Conservation (phyloP, 2,113 vertebrate genomes). For the Numenius arquata region DNA sequence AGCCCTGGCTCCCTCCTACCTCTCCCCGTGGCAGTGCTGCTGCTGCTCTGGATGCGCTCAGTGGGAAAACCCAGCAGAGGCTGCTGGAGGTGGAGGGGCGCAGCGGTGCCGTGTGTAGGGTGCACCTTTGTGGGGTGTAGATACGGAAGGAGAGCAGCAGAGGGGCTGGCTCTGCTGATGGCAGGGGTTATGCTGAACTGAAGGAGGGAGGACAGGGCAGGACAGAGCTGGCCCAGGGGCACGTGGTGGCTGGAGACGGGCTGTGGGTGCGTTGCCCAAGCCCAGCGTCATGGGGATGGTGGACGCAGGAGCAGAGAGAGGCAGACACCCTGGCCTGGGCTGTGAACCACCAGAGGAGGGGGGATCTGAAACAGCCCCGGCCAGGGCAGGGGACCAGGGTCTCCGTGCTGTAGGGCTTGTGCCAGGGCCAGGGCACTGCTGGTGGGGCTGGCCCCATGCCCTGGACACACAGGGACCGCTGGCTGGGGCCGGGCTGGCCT, state of each 20-base stretch:
- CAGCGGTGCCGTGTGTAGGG: not conserved
- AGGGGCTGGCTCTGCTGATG: not conserved
- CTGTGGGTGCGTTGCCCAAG: not conserved
- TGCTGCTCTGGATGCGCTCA: not conserved
- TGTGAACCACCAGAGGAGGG: not conserved
- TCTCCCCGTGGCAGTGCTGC: accelerated
- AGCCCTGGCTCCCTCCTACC: accelerated
- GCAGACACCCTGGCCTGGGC: not conserved
- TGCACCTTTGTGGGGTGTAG: no score
- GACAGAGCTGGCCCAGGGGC: not conserved
- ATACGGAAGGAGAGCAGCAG: not conserved
- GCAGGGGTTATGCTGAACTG: not conserved
- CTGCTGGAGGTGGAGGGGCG: not conserved
- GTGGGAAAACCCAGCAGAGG: accelerated
- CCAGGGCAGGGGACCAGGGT: not conserved
- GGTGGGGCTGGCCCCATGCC: not conserved
- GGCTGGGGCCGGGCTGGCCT: no score
- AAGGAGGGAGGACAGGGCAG: not conserved
- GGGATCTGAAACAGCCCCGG: not conserved
- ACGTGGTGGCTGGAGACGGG: not conserved
- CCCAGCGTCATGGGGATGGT: not conserved
- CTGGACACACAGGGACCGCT: no score
- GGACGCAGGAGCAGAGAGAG: not conserved
- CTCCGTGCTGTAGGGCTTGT: not conserved
- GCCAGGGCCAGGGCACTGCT: not conserved